Conservation (phyloP, 2,113 vertebrate genomes). For the Rhadina sibilatrix region DNA sequence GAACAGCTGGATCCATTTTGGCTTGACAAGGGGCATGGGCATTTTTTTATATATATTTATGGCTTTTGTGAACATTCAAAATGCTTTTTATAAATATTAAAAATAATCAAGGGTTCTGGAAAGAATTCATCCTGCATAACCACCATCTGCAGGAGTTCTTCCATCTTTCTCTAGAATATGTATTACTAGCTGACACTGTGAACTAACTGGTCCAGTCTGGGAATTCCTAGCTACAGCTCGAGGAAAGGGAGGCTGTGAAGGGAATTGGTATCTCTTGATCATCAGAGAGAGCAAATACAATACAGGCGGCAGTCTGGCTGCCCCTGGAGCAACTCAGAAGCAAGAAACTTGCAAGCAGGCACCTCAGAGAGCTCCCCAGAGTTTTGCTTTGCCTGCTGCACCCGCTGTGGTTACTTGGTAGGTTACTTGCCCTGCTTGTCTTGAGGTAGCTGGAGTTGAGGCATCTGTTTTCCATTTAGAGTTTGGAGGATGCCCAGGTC, state of each 20-base stretch:
- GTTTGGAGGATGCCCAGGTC: conserved; percentile 64
- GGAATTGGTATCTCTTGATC: conserved; percentile 55
- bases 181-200: conserved; percentile 28
- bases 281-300: conserved; percentile 42
- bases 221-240: conserved; percentile 21
- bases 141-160: conserved; percentile 53
- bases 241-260: conserved; percentile 10
- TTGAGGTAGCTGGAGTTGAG: conserved; percentile 35
- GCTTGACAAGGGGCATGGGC: conserved; percentile 57
- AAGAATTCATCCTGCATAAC: conserved; percentile 51
- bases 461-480: conserved; percentile 49
- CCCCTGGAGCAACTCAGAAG: conserved; percentile 52
- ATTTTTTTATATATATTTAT: conserved; percentile 56
- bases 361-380: conserved; percentile 39
- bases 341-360: conserved; percentile 39
- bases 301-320: conserved; percentile 61
- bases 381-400: conserved; percentile 32
- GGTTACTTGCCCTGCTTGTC: conserved; percentile 40
- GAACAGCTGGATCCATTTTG: conserved; percentile 66
- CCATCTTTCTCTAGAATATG: conserved; percentile 51
- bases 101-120: conserved; percentile 59
- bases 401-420: conserved; percentile 39
- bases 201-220: conserved; percentile 46
- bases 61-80: conserved; percentile 15
- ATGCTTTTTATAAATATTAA: conserved; percentile 59